Percentiles rank a stretch among this genome's conserved stretches.
Conservation (phyloP, 2,797 vertebrate species). For the Arvicola amphibius region DNA sequence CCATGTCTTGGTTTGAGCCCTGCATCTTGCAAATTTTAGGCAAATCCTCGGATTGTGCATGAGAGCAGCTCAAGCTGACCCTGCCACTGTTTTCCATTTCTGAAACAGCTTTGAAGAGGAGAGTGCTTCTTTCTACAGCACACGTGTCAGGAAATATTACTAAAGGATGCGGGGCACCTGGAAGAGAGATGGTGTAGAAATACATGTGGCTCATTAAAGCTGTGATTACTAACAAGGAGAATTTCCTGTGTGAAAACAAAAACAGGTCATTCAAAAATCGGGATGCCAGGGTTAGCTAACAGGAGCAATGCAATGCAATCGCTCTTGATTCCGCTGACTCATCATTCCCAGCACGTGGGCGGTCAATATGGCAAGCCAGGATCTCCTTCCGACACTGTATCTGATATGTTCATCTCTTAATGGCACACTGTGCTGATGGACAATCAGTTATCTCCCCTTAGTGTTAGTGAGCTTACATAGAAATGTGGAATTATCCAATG, state of each 20-base stretch:
- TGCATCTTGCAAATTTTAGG: slow-evolving; percentile 4
- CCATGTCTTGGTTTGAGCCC: neutral
- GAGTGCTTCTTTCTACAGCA: neutral
- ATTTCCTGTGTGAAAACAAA: slow-evolving; percentile 64
- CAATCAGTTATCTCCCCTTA: neutral
- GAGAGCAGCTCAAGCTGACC: neutral
- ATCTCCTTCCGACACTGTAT: too few relatives aligned
- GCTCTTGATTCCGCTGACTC: neutral
- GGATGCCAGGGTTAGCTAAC: neutral
- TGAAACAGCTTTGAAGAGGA: slow-evolving; percentile 37
- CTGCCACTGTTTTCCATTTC: slow-evolving; percentile 20
- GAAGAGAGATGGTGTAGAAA: slow-evolving; percentile 61
- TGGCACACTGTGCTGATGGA: neutral
- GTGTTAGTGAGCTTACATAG: neutral
- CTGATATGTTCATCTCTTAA: neutral
- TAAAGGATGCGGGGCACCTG: slow-evolving; percentile 34
- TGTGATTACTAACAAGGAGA: slow-evolving; percentile 52
- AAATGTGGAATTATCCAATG: neutral
- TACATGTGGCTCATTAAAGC: slow-evolving; percentile 54
- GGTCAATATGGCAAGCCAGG: neutral
- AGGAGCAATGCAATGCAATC: neutral
- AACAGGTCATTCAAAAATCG: slow-evolving; percentile 38
- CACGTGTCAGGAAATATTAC: slow-evolving; percentile 48
- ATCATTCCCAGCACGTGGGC: slow-evolving; percentile 3
- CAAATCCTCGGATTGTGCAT: neutral